Base-by-base conservation (phyloP, 2,888 invertebrate genomes). In the Ornithoptera alexandrae region DNA sequence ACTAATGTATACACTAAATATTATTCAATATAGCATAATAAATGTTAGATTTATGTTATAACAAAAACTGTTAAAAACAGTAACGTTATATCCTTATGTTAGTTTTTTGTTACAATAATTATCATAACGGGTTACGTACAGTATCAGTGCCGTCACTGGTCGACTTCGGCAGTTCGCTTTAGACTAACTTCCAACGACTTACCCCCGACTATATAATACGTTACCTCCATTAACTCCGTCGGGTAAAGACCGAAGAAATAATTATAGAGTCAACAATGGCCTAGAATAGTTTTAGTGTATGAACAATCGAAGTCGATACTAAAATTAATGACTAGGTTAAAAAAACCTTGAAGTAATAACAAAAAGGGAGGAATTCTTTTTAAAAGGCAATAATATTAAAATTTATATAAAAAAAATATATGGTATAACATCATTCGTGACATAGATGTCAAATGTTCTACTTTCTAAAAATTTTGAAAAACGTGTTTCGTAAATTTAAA, bases 201-300 rank as follows among this genome's bases (percentile, higher is more conserved):
- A 81, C 80, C 84, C 74, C 82, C 81, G 80, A 81, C 83, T 81
- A 77, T 89, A 83, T 87, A 86, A 86, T 81, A 84, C 75, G 72
- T 75, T 76, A 73, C 76, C 75, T 73, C 71, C 77, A 74, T 77
- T 83, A 79, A 79, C 86, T 84, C 82, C 84, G 82, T 71, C 71
- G 60, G 50, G 67, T 64, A 70, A 65, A 65, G 72, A 71, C 61
- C 66, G 69, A 71, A 73, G 73, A 72, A 65, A 71, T 65, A 63
- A 68, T 24, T 62, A 70, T 67, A 75, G 76, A 73, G 67, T 65
- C 71, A 72, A 53, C 60, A 74, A 72, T 61, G 58, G 30, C 53
- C 17, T 66, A 71, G 70, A 64, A 56, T 60, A 36, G 62, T 39
- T 20, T 50, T 50, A 4, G 17, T 62, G 17, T 50, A 50, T 5